Conservation (phyloP, 2,888 invertebrate species). For the Serripes groenlandicus region DNA sequence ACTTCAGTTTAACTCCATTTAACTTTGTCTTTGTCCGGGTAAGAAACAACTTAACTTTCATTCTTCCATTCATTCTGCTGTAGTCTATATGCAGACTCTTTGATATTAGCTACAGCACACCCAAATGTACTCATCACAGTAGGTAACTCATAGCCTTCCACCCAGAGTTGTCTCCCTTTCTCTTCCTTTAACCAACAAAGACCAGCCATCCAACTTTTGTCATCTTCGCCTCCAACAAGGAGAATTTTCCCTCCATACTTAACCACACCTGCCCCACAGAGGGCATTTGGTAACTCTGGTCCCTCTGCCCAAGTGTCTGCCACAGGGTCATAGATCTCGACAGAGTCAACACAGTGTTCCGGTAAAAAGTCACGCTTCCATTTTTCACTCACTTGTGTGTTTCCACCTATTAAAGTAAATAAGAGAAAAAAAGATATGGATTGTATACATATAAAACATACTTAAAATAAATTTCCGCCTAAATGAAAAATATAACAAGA, state of each 20-base stretch:
- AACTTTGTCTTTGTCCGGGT: too few relatives aligned
- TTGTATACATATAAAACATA: too few relatives aligned
- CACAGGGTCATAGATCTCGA: constrained; percentile 84
- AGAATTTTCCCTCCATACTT: constrained; percentile 83
- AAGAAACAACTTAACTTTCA: too few relatives aligned
- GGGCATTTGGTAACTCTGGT: constrained; percentile 84
- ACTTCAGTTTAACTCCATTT: too few relatives aligned
- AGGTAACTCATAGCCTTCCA: constrained; percentile 84
- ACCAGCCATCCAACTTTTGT: constrained; percentile 86
- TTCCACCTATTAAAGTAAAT: constrained; percentile 78
- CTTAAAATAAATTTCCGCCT: too few relatives aligned
- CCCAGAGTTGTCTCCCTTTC: constrained; percentile 80
- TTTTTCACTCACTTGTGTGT: constrained; percentile 83
- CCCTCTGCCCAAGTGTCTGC: constrained; percentile 80
- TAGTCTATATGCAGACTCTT: too few relatives aligned
- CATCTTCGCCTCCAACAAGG: constrained; percentile 85
- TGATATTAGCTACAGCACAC: constrained; percentile 84
- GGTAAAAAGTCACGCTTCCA: constrained; percentile 85
- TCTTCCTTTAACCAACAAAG: constrained; percentile 81
- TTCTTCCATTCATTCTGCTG: too few relatives aligned
- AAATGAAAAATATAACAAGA: too few relatives aligned
- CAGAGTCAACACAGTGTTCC: constrained; percentile 83
- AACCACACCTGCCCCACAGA: constrained; percentile 85
- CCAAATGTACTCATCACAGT: constrained; percentile 85
- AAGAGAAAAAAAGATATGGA: background rate